These are phyloP conservation scores for Enteromius afrohamiltoni DNA, from an alignment of 2,797 vertebrate genomes.

Conservation along the genomic window DNA sequence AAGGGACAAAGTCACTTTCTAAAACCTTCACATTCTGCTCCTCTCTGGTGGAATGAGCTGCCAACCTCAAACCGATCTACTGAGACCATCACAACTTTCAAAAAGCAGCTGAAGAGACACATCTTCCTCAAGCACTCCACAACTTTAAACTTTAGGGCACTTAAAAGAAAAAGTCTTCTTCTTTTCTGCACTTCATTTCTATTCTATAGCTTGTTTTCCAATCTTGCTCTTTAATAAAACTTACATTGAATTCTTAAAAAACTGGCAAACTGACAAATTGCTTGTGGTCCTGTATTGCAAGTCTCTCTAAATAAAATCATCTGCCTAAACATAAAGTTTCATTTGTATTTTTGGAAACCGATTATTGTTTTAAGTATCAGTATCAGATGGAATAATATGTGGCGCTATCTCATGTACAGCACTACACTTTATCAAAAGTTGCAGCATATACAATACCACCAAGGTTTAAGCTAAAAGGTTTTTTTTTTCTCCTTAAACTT, in stretches of 20 bases:
- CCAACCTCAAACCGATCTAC: background rate
- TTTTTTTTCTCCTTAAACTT: background rate
- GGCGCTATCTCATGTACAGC: background rate
- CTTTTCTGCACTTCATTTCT: background rate
- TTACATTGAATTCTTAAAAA: background rate
- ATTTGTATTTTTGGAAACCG: background rate
- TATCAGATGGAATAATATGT: background rate
- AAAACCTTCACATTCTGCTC: background rate
- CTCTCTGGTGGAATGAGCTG: background rate
- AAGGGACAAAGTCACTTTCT: conserved; percentile 8
- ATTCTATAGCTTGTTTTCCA: background rate
- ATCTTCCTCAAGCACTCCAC: background rate
- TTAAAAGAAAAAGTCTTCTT: background rate
- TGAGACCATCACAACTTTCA: background rate
- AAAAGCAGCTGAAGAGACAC: background rate
- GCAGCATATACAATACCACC: background rate
- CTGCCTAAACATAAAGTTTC: background rate
- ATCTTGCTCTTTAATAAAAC: background rate
- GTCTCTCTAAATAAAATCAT: background rate
- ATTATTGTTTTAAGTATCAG: background rate
- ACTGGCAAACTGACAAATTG: background rate
- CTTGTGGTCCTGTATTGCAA: background rate
- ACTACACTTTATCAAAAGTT: background rate
- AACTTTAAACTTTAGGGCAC: background rate
- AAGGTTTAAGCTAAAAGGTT: conserved; percentile 8